Conservation (phyloP, 53 echinoderm and acorn worm genomes). For the Actinopyga echinites region DNA sequence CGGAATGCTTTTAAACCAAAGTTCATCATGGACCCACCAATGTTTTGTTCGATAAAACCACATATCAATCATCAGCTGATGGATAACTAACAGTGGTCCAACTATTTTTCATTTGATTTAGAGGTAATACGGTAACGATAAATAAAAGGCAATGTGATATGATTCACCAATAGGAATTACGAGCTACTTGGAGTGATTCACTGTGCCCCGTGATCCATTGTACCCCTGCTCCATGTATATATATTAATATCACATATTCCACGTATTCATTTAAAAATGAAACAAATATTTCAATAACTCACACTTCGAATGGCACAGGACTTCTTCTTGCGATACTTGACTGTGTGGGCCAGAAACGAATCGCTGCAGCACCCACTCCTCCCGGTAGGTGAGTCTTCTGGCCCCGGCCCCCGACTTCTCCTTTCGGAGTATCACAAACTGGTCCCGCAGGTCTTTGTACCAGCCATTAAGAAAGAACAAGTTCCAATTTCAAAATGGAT, state of each 20-base stretch:
- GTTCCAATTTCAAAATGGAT: too few species aligned
- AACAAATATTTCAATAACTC: neutral
- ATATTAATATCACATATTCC: neutral
- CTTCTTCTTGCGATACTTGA: slow-evolving; percentile 8
- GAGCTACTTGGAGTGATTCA: too few species aligned
- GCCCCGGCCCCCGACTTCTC: slow-evolving; percentile 28
- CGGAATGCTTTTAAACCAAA: neutral
- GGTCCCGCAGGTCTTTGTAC: slow-evolving; percentile 47
- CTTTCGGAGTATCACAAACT: slow-evolving; percentile 31
- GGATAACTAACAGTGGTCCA: neutral
- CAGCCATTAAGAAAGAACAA: slow-evolving; percentile 1
- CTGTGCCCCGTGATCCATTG: neutral
- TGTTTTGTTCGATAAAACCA: neutral
- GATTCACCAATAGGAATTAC: too few species aligned
- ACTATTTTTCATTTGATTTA: neutral
- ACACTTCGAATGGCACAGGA: slow-evolving; percentile 21
- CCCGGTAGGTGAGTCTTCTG: slow-evolving; percentile 34
- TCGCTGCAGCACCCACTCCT: slow-evolving; percentile 10
- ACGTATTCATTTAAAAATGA: neutral
- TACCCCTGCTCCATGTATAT: neutral
- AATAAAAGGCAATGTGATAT: neutral
- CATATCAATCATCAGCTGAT: neutral
- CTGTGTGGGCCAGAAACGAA: slow-evolving; percentile 23
- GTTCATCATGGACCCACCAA: neutral
- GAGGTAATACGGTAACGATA: neutral